Base-by-base conservation (phyloP, 2,797 vertebrate species). In the Tokudaia tokunoshimensis region DNA sequence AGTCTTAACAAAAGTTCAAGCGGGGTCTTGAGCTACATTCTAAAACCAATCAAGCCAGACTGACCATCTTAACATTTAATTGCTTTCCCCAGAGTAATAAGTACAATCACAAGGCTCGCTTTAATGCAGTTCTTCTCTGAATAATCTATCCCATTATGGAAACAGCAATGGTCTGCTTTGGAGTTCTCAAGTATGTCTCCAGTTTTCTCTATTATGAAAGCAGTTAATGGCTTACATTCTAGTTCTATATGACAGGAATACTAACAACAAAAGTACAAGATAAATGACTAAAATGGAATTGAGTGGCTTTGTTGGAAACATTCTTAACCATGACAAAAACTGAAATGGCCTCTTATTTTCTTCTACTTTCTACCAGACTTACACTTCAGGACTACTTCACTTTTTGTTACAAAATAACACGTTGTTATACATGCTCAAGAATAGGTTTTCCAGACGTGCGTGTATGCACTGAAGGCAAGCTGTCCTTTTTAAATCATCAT, bases 181-280 rank as follows among this genome's bases (percentile, higher is more conserved):
- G 13, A 92, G 72, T 80, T 95, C 57, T 97, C 74, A 95, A 95
- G 88, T 87, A 80, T 74, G 81, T 61, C 59, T 94, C 83, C 94
- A 94, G 92, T 96, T 95, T 96, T 96, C 94, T 81, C 80, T 75
- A 59, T 82, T 96, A 94, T 57, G 20, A 61, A 96, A 95, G 94
- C 29, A 96, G 89, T 83, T 95, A 92, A 82, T 97, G 86, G 76
- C 83, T 93, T 92, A 92, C 44, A 61, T 84, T 96, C 67, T 89
- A 78, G 82, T 79, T 96, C 84, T 95, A 81, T 92, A 93, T 74
- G 83, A 88, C 65, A 89, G 92, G 83, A 91, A 94, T 95, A n/a
- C 81, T 96, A 97, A 96, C 74, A 85, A 74, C 80, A 79, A 94
- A 70, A 34, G 12, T 95, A 20, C 0, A 29, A 94, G 59, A 87